Evolutionary conservation across 2,888 invertebrate species (phyloP), one percentile per base, ranked within the genome.

Genomic region (Diarsia dahlii): DNA sequence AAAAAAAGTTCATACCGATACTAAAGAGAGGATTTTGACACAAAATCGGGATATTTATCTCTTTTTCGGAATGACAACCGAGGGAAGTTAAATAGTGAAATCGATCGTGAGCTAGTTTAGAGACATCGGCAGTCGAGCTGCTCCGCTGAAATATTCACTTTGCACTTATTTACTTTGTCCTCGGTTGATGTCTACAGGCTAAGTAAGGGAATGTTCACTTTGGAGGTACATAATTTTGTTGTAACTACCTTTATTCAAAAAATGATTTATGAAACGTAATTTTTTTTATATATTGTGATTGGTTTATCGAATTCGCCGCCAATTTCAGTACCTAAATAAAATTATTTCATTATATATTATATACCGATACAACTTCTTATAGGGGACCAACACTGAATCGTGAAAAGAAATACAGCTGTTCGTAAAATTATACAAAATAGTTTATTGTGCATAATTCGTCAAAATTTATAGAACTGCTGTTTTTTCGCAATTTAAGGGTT

Each of bases 81-180:
- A 23, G 5, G 23, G 2, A 28, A 15, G 23, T 4, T 23, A n/a
- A n/a, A 18, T 23, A 20, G 9, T 23, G 12, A 80, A 28, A 60
- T 45, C 50, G 13, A 54, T 76, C 13, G n/a, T 15, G 23, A 78
- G 62, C 74, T 75, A 64, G 64, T 76, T 76, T 69, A 5, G 4
- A 66, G 54, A 62, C 64, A 50, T 64, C 6, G 50, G 15, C 20
- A 15, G 18, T 50, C 46, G 18, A 50, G 64, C n/a, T 68, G 34
- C 56, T 4, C 4, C 45, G 9, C 52, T 82, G 18, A 82, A 78
- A 82, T 78, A 78, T 82, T 80, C 63, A 82, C 67, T 52, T 15
- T 78, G 82, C 66, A 64, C 46, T 67, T 63, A 78, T 78, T 71
- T 71, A 48, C 34, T 70, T 63, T 82, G 56, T 39, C 28, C 28